Evolutionary conservation across 2,113 vertebrate genomes (phyloP).

Genomic region (Plotosus lineatus): DNA sequence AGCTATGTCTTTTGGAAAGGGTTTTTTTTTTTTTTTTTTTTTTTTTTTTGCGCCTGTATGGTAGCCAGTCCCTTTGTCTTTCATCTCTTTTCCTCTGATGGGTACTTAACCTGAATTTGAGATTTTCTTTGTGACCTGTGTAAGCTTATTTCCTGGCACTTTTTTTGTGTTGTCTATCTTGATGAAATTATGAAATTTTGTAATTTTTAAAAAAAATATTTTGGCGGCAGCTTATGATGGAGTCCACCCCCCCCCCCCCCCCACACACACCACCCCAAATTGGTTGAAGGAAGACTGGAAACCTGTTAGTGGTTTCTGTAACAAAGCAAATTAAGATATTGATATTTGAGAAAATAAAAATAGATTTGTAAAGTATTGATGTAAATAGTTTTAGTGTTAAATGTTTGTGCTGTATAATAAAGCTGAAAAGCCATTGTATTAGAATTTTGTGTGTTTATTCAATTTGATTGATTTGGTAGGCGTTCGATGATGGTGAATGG

Average conservation of each 20-base stretch:
- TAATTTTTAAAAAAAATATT: background rate
- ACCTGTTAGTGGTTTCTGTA: background rate
- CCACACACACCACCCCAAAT: too few relatives aligned
- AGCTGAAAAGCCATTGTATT: constrained; percentile 25
- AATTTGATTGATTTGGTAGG: background rate
- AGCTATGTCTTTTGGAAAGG: constrained; percentile 58
- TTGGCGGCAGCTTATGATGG: background rate
- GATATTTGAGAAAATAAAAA: background rate
- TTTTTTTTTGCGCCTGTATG: too few relatives aligned
- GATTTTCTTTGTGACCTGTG: background rate
- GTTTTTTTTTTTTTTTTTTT: constrained; percentile 43
- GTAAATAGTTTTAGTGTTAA: constrained; percentile 30
- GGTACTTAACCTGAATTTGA: background rate
- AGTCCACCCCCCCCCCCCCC: too few relatives aligned
- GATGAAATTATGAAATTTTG: constrained; percentile 16
- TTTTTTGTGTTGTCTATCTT: background rate
- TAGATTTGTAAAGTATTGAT: constrained; percentile 7
- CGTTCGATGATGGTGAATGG: too few relatives aligned
- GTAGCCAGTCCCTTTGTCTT: background rate
- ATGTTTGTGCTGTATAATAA: constrained; percentile 47
- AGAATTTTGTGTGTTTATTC: background rate
- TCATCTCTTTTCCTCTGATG: background rate
- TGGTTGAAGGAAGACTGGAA: background rate
- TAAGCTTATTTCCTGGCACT: background rate
- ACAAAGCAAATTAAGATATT: background rate